Base-by-base conservation (phyloP, 2,888 invertebrate species). In the Phalera bucephala region DNA sequence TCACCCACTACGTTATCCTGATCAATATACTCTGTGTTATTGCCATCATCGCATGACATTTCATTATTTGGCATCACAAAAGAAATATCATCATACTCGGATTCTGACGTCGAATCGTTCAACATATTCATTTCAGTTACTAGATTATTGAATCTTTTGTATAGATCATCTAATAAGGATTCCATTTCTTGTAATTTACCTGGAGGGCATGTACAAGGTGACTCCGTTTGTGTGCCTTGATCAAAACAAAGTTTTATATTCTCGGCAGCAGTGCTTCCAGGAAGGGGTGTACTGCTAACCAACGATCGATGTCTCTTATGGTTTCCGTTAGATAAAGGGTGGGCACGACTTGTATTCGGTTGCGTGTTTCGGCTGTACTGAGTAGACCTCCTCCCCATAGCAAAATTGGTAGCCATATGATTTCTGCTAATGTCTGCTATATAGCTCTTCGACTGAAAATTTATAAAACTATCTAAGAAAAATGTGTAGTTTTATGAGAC, bases 201-300 rank as follows among this genome's bases (percentile, higher is more conserved):
- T 9, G 44, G 11, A 7, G 57, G 40, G n/a, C n/a, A n/a, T n/a
- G n/a, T n/a, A n/a, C n/a, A n/a, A n/a, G n/a, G n/a, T n/a, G n/a
- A n/a, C 1, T 77, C 75, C 1, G 79, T 80, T 46, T 81, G 82
- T 0, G 76, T 75, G 13, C 51, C 68, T 62, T 75, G 69, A 32
- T 80, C 72, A 21, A 60, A 68, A 30, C 33, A 60, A 8, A 72
- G 36, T 33, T 43, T 68, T 2, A 39, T 36, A 6, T 31, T 49
- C 23, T 50, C 40, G 21, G 41, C 37, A 3, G 14, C 29, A n/a
- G 26, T 45, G 25, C 44, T 60, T 9, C 45, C 56, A 2, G 71
- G 66, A 2, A 73, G 29, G 3, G n/a, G n/a, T n/a, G n/a, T n/a
- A n/a, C n/a, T n/a, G n/a, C n/a, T n/a, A n/a, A n/a, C n/a, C n/a